Base-by-base conservation (phyloP, 2,113 vertebrate species). In the Ceyx cyanopectus region DNA sequence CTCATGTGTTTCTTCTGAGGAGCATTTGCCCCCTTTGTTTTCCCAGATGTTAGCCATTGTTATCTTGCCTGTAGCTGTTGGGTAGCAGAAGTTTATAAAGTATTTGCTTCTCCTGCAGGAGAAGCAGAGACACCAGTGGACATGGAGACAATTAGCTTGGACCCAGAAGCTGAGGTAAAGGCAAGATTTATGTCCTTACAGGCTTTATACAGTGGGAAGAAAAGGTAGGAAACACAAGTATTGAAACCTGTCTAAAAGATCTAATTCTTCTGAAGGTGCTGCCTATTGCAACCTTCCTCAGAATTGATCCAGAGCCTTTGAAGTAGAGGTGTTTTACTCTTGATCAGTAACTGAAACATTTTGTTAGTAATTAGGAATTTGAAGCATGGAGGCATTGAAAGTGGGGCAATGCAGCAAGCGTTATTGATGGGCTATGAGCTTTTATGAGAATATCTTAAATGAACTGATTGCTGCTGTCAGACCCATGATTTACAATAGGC, bases 111-210 rank as follows among this genome's bases (percentile, higher is more conserved):
- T 90, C 20, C 84, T 94, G 34, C 97, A 99, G 99, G 93, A 95
- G 99, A 98, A 88, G 98, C 98, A 50, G 99, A 99, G 95, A 98
- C 98, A 20, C 98, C 99, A 27, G 99, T 99, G 96, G 99, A 99
- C 91, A 99, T 99, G 98, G 99, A 99, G 61, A 98, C 99, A 11
- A 99, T 99, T 94, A 99, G 81, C 76, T 96, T 99, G 96, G 99
- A 99, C 93, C 98, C 98, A 83, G 99, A 99, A 45, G 99, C 99
- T 90, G 99, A 99, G 99, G 99, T 99, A 95, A 98, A 85, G 60
- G 60, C 72, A 91, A 60, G 57, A 85, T 94, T 95, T 65, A 92
- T 95, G 67, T 87, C 80, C 79, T 93, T 86, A 53, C 0, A 17
- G 51, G 69, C 56, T 91, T 95, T 79, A 43, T 72, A 51, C 30